Evolutionary conservation across 2,797 vertebrate species (phyloP), one percentile per base, ranked within the genome.

Genomic region (Geotrypetes seraphini): DNA sequence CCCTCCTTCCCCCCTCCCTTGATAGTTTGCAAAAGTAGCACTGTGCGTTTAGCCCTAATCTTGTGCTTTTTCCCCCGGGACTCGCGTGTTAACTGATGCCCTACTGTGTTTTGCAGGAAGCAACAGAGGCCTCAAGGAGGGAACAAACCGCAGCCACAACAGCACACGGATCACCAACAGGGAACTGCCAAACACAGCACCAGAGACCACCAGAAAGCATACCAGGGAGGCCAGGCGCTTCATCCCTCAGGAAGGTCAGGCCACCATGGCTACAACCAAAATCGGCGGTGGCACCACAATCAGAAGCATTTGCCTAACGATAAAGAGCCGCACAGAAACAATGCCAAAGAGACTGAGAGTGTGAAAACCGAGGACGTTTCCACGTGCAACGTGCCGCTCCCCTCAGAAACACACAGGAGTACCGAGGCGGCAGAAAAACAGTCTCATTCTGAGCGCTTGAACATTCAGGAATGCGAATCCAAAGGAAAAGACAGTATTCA

Each of bases 221-320:
- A 81, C 75, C 90, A 71, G 76, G 84, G 80, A 45, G 78, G 77
- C 60, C 88, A 72, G 5, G 53, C 71, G 28, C 57, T 86, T 15
- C 81, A 82, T 34, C 42, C 81, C 47, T 83, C 82, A 7, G 76
- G 84, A 58, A 86, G 89, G 59, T 85, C 83, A 4, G 86, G 84
- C 20, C 90, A 92, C 65, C 92, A 97, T 0, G 91, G 92, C 53
- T 97, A 95, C 61, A 93, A 89, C 80, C 91, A 96, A 74, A 96
- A 96, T 65, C 85, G 93, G 23, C 85, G 91, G 58, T 98, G 95
- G 95, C 86, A 97, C 60, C 87, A 90, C 43, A 90, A 78, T 77
- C 87, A 85, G 75, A 94, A 89, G 63, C 81, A 81, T 45, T 70
- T 59, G 0, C 69, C 67, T 2, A 69, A 66, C 0, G 79, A 85